A percentile compares a stretch with the other conserved stretches of the same genome.
phyloP scores from a whole-genome alignment of 2,797 vertebrate genomes.

The Muscicapa striata region DNA sequence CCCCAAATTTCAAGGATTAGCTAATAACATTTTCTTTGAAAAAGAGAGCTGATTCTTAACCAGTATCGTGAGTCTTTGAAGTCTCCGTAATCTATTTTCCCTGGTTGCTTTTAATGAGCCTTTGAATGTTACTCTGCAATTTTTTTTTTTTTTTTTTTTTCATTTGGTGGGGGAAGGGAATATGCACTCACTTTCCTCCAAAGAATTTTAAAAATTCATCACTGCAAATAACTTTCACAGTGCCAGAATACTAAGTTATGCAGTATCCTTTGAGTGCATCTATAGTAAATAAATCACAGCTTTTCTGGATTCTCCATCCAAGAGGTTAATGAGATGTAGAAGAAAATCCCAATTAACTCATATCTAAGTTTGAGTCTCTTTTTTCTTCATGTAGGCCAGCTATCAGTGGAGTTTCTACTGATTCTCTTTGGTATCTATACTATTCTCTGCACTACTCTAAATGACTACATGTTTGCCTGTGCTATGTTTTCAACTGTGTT shows the following conservation, averaged over 20 bases:
- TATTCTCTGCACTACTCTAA: neutral
- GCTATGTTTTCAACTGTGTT: neutral
- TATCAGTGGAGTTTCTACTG: neutral
- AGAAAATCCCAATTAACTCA: constrained; percentile 9
- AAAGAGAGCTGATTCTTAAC: constrained; percentile 62
- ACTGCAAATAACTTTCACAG: constrained; percentile 30
- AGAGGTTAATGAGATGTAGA: constrained; percentile 1
- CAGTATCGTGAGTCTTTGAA: constrained; percentile 53
- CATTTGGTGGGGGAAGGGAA: constrained; percentile 28
- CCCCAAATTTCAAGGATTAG: constrained; percentile 64
- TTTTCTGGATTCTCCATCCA: neutral
- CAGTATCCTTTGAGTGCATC: neutral
- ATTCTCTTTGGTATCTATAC: neutral
- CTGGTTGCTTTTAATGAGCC: constrained; percentile 64
- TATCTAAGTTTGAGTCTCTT: neutral
- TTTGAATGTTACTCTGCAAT: constrained; percentile 47
- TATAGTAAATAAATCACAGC: constrained; percentile 26
- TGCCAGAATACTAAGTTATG: constrained; percentile 21
- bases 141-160: neutral
- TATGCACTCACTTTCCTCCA: neutral
- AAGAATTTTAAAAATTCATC: constrained; percentile 44
- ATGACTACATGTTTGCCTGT: neutral
- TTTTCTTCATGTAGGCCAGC: neutral
- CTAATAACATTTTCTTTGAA: constrained; percentile 67
- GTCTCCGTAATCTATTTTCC: constrained; percentile 58